A percentile compares a stretch with the other conserved stretches of the same genome.
Conservation (phyloP, 2,888 invertebrate genomes). For the Phoronis australis region DNA sequence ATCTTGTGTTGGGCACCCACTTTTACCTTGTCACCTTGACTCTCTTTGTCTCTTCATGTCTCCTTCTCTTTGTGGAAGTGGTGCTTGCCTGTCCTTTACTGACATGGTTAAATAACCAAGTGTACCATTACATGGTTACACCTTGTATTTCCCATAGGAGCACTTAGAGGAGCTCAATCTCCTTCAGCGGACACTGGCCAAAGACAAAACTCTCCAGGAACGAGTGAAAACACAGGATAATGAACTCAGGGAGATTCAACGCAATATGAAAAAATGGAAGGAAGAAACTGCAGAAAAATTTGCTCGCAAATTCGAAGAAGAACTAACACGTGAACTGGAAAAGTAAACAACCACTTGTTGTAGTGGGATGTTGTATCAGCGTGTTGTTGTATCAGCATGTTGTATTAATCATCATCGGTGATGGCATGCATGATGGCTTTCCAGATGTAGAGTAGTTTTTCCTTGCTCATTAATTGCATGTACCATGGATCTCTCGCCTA, state of each 20-base stretch:
- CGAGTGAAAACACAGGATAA: constrained; percentile 22
- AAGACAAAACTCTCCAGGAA: constrained; percentile 15
- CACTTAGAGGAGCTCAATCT: constrained; percentile 22
- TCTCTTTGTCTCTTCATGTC: too few relatives aligned
- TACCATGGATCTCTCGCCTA: too few relatives aligned
- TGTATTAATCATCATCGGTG: too few relatives aligned
- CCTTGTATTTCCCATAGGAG: constrained; percentile 11
- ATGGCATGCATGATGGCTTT: too few relatives aligned
- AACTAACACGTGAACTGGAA: constrained; percentile 24
- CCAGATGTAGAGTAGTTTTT: too few relatives aligned
- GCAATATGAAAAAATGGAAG: constrained; percentile 24
- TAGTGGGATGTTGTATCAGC: constrained; percentile 1
- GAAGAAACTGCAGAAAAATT: constrained; percentile 24
- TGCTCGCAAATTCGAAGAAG: constrained; percentile 25
- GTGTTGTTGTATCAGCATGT: not conserved
- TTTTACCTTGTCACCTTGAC: too few relatives aligned
- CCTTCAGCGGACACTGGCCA: constrained; percentile 14
- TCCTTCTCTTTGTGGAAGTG: too few relatives aligned
- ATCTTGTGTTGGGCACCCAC: too few relatives aligned
- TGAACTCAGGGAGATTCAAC: constrained; percentile 25
- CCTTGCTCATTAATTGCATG: too few relatives aligned
- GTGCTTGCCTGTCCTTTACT: too few relatives aligned
- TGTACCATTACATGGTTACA: too few relatives aligned
- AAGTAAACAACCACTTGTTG: constrained; percentile 22
- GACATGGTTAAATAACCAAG: too few relatives aligned